phyloP scores from a whole-genome alignment of 2,113 vertebrate species.

The Heliornis fulica region DNA sequence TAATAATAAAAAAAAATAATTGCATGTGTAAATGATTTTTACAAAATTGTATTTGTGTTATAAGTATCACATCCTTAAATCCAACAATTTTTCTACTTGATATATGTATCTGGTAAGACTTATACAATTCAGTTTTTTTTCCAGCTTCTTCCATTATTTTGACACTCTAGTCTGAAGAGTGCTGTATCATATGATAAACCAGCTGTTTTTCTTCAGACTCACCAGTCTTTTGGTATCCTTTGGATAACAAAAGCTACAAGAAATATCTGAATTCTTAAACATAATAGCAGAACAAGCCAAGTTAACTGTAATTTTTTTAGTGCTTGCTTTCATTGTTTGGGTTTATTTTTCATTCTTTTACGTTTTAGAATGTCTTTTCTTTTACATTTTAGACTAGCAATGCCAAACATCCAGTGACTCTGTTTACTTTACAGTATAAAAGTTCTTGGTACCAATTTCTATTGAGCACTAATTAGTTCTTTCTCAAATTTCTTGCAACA shows the following conservation, averaged over 20 bases:
- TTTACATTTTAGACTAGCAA: not conserved
- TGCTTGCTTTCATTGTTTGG: not conserved
- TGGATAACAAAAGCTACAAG: not conserved
- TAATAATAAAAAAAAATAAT: not conserved
- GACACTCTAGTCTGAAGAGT: not conserved
- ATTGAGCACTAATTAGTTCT: not conserved
- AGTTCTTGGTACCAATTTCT: not conserved
- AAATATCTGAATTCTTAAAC: not conserved
- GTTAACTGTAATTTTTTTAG: not conserved
- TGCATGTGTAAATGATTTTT: not conserved
- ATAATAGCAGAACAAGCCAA: not conserved
- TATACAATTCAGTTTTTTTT: not conserved
- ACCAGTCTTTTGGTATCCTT: not conserved
- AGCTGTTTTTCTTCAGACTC: not conserved
- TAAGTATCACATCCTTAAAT: not conserved
- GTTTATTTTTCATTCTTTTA: not conserved
- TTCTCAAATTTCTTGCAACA: not conserved
- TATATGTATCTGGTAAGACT: accelerated
- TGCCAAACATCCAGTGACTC: not conserved
- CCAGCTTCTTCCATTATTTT: not conserved
- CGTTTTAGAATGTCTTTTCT: not conserved
- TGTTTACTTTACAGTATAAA: not conserved
- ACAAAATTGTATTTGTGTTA: not conserved
- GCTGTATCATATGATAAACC: not conserved
- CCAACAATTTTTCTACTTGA: not conserved